phyloP scores from a whole-genome alignment of 2,113 vertebrate species.

The Ifrita kowaldi region DNA sequence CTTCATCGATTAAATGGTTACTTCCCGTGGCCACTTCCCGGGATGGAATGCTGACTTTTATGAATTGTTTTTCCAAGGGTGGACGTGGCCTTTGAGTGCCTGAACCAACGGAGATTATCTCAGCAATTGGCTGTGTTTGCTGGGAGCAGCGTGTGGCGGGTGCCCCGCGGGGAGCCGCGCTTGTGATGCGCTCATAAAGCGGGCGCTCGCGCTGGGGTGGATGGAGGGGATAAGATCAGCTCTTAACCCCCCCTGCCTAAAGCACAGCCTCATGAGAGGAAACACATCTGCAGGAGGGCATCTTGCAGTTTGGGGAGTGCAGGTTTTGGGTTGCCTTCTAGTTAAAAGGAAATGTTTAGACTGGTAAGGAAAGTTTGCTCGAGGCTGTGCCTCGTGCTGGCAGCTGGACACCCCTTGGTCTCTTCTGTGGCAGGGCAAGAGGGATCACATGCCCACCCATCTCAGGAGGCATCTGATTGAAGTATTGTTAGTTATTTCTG shows the following conservation, averaged over 20 bases:
- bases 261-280: neutral
- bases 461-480: neutral
- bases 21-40: rapidly evolving
- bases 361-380: neutral
- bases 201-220: rapidly evolving
- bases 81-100: neutral
- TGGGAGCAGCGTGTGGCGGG: rapidly evolving
- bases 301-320: rapidly evolving
- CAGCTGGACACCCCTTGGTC: neutral
- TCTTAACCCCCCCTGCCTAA: neutral
- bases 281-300: neutral
- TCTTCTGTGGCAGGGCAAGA: neutral
- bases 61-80: neutral
- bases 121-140: neutral
- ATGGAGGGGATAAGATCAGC: rapidly evolving
- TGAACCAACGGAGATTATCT: neutral
- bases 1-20: neutral
- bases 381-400: rapidly evolving
- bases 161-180: rapidly evolving
- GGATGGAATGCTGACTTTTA: neutral
- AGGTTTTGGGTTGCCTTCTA: neutral
- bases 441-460: rapidly evolving
- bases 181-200: rapidly evolving
- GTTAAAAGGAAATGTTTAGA: neutral
- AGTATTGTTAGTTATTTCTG: neutral